A percentile compares a stretch with the other conserved stretches of the same genome.
phyloP scores from a whole-genome alignment of 2,797 vertebrate species.

The Cheracebus regulus region DNA sequence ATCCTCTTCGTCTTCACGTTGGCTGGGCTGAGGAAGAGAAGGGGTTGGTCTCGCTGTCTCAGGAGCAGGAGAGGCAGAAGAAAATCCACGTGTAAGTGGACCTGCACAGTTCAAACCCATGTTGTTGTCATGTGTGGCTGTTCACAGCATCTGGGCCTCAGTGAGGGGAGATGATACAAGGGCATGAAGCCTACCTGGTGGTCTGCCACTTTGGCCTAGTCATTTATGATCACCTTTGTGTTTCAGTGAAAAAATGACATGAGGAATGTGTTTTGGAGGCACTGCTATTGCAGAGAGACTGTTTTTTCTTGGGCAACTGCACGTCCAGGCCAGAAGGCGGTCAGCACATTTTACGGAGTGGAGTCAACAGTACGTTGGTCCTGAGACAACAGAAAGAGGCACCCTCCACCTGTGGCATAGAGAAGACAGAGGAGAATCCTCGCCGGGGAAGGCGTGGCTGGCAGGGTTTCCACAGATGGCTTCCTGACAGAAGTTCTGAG shows the following conservation, averaged over 20 bases:
- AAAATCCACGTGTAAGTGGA: not conserved
- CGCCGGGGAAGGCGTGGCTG: not conserved
- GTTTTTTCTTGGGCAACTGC: not conserved
- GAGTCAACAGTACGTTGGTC: not conserved
- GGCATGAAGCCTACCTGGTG: not conserved
- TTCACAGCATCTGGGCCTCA: not conserved
- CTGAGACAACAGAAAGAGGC: not conserved
- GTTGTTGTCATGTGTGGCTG: not conserved
- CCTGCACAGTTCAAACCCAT: not conserved
- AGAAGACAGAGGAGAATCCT: not conserved
- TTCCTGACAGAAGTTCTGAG: not conserved
- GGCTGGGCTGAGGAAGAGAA: not conserved
- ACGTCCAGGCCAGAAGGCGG: fast-evolving
- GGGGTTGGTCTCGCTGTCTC: not conserved
- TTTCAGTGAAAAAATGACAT: not conserved
- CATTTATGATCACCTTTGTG: not conserved
- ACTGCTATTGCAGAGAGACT: not conserved
- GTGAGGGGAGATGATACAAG: fast-evolving
- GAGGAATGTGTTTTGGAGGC: not conserved
- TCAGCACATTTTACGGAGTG: fast-evolving
- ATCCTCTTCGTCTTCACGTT: fast-evolving
- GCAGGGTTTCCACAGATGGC: not conserved
- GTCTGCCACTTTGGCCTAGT: not conserved
- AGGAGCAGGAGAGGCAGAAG: not conserved
- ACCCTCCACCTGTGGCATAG: not conserved